A percentile compares a stretch with the other conserved stretches of the same genome.
Conservation (phyloP, 2,888 invertebrate genomes). For the Agrotis clavis region DNA sequence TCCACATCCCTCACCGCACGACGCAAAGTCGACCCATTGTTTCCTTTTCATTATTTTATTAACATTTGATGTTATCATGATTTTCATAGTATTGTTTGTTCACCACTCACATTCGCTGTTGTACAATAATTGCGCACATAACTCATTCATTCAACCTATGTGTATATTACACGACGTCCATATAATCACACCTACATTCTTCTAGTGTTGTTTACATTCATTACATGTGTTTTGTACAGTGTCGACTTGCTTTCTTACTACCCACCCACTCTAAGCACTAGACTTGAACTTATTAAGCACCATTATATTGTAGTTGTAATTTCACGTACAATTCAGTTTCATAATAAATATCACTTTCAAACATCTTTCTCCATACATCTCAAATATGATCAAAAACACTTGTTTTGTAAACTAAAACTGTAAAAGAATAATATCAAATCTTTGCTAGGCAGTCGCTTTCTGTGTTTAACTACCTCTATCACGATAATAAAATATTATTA, state of each 20-base stretch:
- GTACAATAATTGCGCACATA: constrained; percentile 70
- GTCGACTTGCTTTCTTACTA: constrained; percentile 69
- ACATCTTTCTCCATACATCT: constrained; percentile 35
- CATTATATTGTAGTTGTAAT: constrained; percentile 49
- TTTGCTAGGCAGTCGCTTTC: constrained; percentile 78
- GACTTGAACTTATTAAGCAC: constrained; percentile 48
- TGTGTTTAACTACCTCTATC: constrained; percentile 83
- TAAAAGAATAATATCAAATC: constrained; percentile 48
- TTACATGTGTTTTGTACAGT: constrained; percentile 66
- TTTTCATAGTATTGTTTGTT: constrained; percentile 64
- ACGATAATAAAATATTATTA: constrained; percentile 77
- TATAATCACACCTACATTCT: constrained; percentile 63
- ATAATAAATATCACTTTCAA: constrained; percentile 29
- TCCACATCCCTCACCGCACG: constrained; percentile 79
- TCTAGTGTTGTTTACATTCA: constrained; percentile 68
- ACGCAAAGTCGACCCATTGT: constrained; percentile 90
- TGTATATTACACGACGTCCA: constrained; percentile 64
- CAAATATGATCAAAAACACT: constrained; percentile 33
- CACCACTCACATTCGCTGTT: constrained; percentile 67
- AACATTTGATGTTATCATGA: constrained; percentile 67
- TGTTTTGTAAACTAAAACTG: constrained; percentile 47
- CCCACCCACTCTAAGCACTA: constrained; percentile 65
- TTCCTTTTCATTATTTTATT: constrained; percentile 73
- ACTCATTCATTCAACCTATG: constrained; percentile 68
- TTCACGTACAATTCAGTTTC: constrained; percentile 25